Conservation (phyloP, 2,888 invertebrate species). For the Perizoma affinitatum region DNA sequence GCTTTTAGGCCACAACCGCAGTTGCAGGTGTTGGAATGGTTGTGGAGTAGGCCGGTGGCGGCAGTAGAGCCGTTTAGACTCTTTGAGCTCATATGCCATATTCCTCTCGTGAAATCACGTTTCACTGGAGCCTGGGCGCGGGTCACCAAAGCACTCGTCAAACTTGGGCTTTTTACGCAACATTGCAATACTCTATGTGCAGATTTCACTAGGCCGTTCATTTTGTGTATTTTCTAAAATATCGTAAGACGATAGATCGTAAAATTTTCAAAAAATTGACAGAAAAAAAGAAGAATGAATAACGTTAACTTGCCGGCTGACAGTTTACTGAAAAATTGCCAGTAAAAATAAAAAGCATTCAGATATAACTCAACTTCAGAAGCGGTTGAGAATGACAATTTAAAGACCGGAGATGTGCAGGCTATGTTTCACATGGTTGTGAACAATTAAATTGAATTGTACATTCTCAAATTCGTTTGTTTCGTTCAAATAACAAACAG, state of each 20-base stretch:
- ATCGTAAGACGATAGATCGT: constrained; percentile 18
- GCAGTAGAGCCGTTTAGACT: constrained; percentile 62
- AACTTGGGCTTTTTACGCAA: constrained; percentile 65
- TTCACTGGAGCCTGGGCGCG: constrained; percentile 76
- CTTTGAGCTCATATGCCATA: constrained; percentile 89
- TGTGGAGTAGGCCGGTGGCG: constrained; percentile 72
- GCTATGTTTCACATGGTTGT: neutral
- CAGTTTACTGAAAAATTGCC: constrained; percentile 30
- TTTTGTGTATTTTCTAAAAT: constrained; percentile 62
- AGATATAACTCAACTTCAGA: too few relatives aligned
- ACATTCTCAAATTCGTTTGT: constrained; percentile 2
- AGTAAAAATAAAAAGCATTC: constrained; percentile 10
- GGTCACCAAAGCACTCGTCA: constrained; percentile 66
- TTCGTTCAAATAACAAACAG: too few relatives aligned
- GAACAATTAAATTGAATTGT: neutral
- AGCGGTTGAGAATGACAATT: constrained; percentile 1
- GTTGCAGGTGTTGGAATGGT: constrained; percentile 86
- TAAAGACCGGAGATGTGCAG: constrained; percentile 15
- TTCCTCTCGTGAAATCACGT: constrained; percentile 87
- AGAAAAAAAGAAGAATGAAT: constrained; percentile 39
- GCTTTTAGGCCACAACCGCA: constrained; percentile 87
- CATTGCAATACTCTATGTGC: constrained; percentile 80
- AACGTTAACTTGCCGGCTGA: too few relatives aligned
- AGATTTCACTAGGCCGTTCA: constrained; percentile 88
- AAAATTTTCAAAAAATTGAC: constrained; percentile 48